phyloP scores from a whole-genome alignment of 2,888 invertebrate species.

The Thera britannica region DNA sequence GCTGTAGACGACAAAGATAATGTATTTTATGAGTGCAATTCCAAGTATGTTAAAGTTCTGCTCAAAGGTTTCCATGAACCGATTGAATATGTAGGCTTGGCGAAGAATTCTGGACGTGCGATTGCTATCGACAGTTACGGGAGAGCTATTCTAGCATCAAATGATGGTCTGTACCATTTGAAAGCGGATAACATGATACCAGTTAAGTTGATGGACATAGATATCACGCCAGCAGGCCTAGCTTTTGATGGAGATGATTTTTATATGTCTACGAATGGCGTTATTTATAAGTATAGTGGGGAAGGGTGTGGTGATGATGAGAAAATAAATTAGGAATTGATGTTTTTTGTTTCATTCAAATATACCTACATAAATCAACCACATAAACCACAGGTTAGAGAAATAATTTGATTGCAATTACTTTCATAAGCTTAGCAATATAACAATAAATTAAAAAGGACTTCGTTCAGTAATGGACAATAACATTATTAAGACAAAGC shows the following conservation, averaged over 20 bases:
- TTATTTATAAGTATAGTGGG: conserved; percentile 67
- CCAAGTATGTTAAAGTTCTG: conserved; percentile 75
- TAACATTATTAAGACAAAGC: too few species aligned
- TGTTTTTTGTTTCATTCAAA: background rate
- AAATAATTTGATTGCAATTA: too few species aligned
- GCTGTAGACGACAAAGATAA: conserved; percentile 72
- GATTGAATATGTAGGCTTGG: conserved; percentile 73
- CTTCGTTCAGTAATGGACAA: too few species aligned
- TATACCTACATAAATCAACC: background rate
- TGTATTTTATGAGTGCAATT: conserved; percentile 76
- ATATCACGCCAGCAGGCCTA: conserved; percentile 70
- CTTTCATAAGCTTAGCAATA: too few species aligned
- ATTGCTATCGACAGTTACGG: conserved; percentile 58
- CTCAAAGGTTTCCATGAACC: conserved; percentile 74
- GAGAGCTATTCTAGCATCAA: conserved; percentile 67
- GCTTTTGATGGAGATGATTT: conserved; percentile 59
- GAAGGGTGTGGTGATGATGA: conserved; percentile 50
- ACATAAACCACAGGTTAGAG: too few species aligned
- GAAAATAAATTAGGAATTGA: background rate
- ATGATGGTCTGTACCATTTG: conserved; percentile 73
- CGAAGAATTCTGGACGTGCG: conserved; percentile 72
- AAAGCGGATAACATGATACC: conserved; percentile 70
- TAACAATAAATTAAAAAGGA: too few species aligned
- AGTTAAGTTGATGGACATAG: conserved; percentile 71
- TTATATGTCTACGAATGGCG: conserved; percentile 66